phyloP scores from a whole-genome alignment of 1,140 invertebrate species.

The Epicauta chinensis region DNA sequence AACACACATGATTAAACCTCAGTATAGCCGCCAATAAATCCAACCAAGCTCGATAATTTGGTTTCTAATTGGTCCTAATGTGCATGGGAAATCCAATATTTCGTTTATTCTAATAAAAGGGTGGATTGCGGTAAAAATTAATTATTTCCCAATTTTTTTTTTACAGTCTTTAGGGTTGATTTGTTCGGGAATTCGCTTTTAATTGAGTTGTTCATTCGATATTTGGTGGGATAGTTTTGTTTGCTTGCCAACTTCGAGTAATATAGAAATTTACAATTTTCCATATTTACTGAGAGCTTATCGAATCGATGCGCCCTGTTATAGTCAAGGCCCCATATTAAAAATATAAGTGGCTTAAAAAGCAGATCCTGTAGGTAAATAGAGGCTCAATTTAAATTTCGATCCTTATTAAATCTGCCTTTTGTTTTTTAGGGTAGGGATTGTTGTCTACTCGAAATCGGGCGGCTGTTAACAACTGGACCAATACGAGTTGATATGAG shows the following conservation, averaged over 20 bases:
- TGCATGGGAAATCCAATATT: no score
- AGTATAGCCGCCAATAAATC: no score
- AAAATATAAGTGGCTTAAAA: constrained; percentile 38
- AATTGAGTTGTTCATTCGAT: background rate
- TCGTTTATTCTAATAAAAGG: no score
- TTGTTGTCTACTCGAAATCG: constrained; percentile 30
- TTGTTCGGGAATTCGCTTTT: background rate
- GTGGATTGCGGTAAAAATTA: no score
- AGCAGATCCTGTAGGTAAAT: constrained; percentile 39
- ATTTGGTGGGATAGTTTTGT: background rate
- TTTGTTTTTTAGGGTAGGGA: constrained; percentile 35
- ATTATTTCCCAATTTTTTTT: no score
- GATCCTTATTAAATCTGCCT: constrained; percentile 40
- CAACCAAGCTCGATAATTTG: no score
- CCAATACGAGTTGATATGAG: no score
- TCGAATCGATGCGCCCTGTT: constrained; percentile 20
- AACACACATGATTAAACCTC: no score
- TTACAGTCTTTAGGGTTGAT: background rate
- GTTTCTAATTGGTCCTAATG: no score
- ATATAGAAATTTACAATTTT: constrained; percentile 19
- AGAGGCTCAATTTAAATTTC: constrained; percentile 40
- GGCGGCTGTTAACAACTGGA: background rate
- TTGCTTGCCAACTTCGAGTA: no score
- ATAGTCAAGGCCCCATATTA: constrained; percentile 30
- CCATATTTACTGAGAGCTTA: constrained; percentile 21